Percentiles rank a stretch among this genome's conserved stretches.
phyloP scores from a whole-genome alignment of 2,113 vertebrate species.

The Pelobates fuscus region DNA sequence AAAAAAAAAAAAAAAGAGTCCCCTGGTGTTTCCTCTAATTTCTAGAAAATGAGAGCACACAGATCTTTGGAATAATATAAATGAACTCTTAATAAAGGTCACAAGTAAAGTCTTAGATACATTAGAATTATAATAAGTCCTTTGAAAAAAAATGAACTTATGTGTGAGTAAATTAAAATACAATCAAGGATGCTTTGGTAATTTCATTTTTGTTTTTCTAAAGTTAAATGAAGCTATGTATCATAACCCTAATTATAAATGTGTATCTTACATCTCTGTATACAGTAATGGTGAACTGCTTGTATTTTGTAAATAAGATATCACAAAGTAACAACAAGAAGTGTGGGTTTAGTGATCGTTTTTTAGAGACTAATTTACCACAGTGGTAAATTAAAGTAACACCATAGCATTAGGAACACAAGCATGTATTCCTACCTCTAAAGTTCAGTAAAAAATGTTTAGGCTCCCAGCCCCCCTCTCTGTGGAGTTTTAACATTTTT shows the following conservation, averaged over 20 bases:
- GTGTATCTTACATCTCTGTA: too few species aligned
- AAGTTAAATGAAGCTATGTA: not conserved
- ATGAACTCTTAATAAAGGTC: conserved; percentile 34
- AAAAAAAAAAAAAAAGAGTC: conserved; percentile 22
- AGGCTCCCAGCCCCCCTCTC: too few species aligned
- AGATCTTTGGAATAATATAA: conserved; percentile 14
- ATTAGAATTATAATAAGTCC: conserved; percentile 4
- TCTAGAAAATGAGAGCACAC: conserved; percentile 18
- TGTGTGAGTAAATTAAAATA: not conserved
- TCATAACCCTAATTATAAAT: not conserved
- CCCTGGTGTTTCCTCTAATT: conserved; percentile 32
- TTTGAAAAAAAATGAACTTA: not conserved
- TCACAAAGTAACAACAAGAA: too few species aligned
- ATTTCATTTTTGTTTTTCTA: not conserved
- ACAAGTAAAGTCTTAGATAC: conserved; percentile 6
- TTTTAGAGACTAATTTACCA: too few species aligned
- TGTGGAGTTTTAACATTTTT: too few species aligned
- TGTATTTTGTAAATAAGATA: too few species aligned
- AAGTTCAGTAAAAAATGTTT: too few species aligned
- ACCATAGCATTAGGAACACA: too few species aligned
- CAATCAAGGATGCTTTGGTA: not conserved
- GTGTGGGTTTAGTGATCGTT: too few species aligned
- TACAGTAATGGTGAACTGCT: too few species aligned
- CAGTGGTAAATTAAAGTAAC: too few species aligned
- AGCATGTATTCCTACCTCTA: too few species aligned